A percentile compares a stretch with the other conserved stretches of the same genome.
Conservation (phyloP, 1,140 invertebrate species). For the Eriocheir sinensis region DNA sequence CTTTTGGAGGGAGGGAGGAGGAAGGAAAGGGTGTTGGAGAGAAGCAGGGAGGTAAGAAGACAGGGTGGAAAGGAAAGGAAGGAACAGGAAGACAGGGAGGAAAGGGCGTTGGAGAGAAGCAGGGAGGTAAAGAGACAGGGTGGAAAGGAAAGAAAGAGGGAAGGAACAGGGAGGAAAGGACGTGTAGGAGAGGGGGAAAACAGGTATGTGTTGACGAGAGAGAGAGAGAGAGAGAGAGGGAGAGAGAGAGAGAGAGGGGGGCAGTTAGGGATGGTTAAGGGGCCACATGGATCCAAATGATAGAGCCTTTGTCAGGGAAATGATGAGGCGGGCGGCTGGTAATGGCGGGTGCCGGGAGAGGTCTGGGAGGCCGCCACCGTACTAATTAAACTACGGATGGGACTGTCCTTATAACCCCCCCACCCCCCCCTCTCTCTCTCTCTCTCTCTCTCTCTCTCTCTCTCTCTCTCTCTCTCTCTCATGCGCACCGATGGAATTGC, state of each 20-base stretch:
- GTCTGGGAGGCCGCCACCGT: neutral
- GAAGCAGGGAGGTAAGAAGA: neutral
- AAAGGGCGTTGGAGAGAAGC: neutral
- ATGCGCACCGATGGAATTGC: no score
- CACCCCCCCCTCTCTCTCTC: no score
- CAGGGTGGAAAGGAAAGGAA: neutral
- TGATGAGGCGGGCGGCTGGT: constrained; percentile 66
- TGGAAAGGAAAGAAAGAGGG: neutral
- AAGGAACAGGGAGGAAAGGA: neutral
- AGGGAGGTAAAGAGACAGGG: neutral
- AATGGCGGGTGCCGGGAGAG: neutral
- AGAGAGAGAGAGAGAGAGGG: neutral
- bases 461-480: neutral
- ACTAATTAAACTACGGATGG: neutral
- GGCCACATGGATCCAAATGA: constrained; percentile 41
- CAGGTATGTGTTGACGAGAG: neutral
- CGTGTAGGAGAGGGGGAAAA: no score
- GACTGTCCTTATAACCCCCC: neutral
- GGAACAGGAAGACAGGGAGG: neutral
- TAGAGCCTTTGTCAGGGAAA: constrained; percentile 82
- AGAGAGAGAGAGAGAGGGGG: neutral
- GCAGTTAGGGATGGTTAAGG: neutral
- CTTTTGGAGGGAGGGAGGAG: neutral
- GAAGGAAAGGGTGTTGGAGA: neutral
- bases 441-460: no score